Conservation (phyloP, 2,797 vertebrate genomes). For the Sphenodon punctatus region DNA sequence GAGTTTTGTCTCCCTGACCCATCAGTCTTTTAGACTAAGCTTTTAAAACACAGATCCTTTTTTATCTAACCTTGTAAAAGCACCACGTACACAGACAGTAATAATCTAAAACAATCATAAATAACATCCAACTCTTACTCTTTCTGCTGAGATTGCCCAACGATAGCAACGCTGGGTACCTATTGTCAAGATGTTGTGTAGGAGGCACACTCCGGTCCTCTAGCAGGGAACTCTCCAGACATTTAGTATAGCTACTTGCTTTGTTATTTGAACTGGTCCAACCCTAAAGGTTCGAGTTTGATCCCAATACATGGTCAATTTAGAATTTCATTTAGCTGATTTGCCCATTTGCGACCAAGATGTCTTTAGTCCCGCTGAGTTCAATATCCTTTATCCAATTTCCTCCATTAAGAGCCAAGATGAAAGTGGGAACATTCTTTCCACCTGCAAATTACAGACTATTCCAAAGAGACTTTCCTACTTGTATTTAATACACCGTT, state of each 20-base stretch:
- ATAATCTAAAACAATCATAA: too few relatives aligned
- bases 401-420: not conserved
- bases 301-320: too few relatives aligned
- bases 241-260: not conserved
- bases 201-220: not conserved
- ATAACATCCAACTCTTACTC: not conserved
- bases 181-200: not conserved
- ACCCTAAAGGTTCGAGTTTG: not conserved
- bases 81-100: too few relatives aligned
- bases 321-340: not conserved
- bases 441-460: not conserved
- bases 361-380: not conserved
- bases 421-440: not conserved
- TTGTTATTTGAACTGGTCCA: not conserved
- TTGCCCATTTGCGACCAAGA: not conserved
- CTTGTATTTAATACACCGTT: accelerated
- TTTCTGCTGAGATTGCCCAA: not conserved
- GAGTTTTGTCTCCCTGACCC: not conserved
- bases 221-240: not conserved
- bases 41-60: too few relatives aligned
- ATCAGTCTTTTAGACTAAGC: too few relatives aligned
- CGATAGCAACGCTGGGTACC: too few relatives aligned
- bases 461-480: not conserved
- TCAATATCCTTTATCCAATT: not conserved
- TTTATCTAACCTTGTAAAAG: too few relatives aligned